phyloP scores from a whole-genome alignment of 2,113 vertebrate species.

The Esox niger region DNA sequence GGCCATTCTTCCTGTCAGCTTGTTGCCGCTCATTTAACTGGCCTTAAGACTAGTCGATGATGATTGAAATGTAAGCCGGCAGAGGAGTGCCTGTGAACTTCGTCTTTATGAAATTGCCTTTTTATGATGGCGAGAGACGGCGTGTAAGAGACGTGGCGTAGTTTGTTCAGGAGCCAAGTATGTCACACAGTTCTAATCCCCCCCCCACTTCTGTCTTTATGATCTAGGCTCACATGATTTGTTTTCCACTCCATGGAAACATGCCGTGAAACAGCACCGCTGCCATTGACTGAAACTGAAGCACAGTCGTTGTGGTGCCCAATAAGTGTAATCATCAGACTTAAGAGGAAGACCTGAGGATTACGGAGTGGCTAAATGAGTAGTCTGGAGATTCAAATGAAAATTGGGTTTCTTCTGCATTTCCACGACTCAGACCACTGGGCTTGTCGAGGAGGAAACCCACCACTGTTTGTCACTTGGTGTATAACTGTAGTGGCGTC shows the following conservation, averaged over 20 bases:
- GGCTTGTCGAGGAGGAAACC: slow-evolving; percentile 39
- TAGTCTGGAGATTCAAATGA: slow-evolving; percentile 63
- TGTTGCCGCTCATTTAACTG: too few relatives aligned
- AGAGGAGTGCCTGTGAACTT: not conserved
- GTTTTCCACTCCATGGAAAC: slow-evolving; percentile 58
- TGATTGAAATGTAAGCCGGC: too few relatives aligned
- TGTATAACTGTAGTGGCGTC: not conserved
- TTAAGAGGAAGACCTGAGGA: slow-evolving; percentile 55
- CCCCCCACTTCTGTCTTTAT: not conserved
- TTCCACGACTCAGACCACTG: slow-evolving; percentile 55
- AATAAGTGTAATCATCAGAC: slow-evolving; percentile 71
- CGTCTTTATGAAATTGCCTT: not conserved
- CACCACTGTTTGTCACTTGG: not conserved
- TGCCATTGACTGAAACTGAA: slow-evolving; percentile 63
- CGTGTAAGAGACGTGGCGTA: not conserved
- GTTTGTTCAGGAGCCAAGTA: not conserved
- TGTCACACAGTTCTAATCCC: not conserved
- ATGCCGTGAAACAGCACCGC: slow-evolving; percentile 53
- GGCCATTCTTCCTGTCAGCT: too few relatives aligned
- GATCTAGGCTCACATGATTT: slow-evolving; percentile 39
- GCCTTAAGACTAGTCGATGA: too few relatives aligned
- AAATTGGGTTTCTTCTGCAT: slow-evolving; percentile 65
- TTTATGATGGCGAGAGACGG: not conserved
- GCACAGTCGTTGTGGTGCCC: slow-evolving; percentile 70
- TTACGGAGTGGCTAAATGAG: slow-evolving; percentile 64